Conservation (phyloP, 2,888 invertebrate species). For the Megaustenia siamemsis region DNA sequence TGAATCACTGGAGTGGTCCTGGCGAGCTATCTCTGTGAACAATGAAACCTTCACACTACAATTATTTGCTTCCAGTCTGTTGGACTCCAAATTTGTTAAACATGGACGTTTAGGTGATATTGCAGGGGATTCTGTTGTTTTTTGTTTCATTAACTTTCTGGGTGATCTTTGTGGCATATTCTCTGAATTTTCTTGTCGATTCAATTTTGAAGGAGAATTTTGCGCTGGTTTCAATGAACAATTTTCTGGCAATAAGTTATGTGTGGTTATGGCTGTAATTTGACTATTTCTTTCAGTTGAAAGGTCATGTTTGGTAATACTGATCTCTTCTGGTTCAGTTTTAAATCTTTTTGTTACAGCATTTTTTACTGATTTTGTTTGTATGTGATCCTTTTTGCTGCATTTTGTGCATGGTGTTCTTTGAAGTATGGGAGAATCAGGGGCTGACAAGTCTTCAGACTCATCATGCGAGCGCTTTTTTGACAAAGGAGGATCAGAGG, state of each 20-base stretch:
- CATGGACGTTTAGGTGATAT: slow-evolving; percentile 51
- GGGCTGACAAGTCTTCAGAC: neutral
- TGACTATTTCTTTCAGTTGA: no score
- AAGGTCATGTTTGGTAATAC: neutral
- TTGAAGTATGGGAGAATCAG: neutral
- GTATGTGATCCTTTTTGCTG: neutral
- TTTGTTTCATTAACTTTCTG: slow-evolving; percentile 17
- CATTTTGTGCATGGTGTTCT: neutral
- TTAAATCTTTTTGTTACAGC: neutral
- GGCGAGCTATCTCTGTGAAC: neutral
- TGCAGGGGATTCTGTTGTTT: slow-evolving; percentile 4
- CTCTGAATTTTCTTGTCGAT: slow-evolving; percentile 13
- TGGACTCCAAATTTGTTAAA: slow-evolving; percentile 35
- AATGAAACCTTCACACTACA: slow-evolving; percentile 17
- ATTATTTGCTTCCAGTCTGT: neutral
- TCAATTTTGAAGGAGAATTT: neutral
- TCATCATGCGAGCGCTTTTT: slow-evolving; percentile 31
- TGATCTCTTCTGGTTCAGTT: neutral
- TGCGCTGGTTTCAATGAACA: neutral
- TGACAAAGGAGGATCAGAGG: neutral
- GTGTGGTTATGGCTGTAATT: neutral
- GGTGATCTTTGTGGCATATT: slow-evolving; percentile 26
- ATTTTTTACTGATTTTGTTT: neutral
- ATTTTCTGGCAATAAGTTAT: no score
- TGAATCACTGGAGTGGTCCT: neutral